Evolutionary conservation across 2,797 vertebrate genomes (phyloP).

Genomic region (Chelidonichthys spinosus): DNA sequence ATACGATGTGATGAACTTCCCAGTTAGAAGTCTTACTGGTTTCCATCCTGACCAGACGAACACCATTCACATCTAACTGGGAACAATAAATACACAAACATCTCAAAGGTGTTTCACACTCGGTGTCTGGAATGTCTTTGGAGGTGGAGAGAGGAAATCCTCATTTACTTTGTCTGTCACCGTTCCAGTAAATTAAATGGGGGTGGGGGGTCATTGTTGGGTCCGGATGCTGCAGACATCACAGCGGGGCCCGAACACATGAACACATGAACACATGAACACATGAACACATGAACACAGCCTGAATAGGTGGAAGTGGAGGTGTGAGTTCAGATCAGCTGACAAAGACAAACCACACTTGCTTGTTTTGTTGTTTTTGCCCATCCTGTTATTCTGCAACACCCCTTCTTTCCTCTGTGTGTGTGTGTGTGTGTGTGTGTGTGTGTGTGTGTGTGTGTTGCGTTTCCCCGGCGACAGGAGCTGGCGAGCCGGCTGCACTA

Average conservation of each 20-base stretch:
- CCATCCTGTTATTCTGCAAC: slow-evolving; percentile 29
- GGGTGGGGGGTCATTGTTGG: slow-evolving; percentile 29
- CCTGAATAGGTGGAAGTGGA: slow-evolving; percentile 56
- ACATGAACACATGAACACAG: background rate
- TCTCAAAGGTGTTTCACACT: background rate
- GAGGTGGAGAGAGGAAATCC: slow-evolving; percentile 23
- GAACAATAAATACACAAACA: no score
- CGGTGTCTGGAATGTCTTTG: fast-evolving
- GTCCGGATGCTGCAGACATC: slow-evolving; percentile 3
- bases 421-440: slow-evolving; percentile 12
- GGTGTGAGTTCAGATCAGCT: slow-evolving; percentile 22
- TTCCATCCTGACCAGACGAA: background rate
- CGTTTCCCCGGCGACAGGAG: slow-evolving; percentile 76
- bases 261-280: background rate
- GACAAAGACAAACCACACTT: background rate
- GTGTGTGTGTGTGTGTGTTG: slow-evolving; percentile 35
- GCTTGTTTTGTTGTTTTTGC: background rate
- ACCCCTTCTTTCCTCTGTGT: background rate
- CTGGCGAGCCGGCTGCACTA: slow-evolving; percentile 84
- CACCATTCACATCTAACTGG: fast-evolving
- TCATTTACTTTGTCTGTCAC: background rate
- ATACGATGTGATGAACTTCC: background rate
- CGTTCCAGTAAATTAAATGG: slow-evolving; percentile 3
- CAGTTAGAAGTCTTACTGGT: background rate
- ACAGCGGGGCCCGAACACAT: fast-evolving